Base-by-base conservation (phyloP, 2,888 invertebrate genomes). In the Osmoderma eremita region DNA sequence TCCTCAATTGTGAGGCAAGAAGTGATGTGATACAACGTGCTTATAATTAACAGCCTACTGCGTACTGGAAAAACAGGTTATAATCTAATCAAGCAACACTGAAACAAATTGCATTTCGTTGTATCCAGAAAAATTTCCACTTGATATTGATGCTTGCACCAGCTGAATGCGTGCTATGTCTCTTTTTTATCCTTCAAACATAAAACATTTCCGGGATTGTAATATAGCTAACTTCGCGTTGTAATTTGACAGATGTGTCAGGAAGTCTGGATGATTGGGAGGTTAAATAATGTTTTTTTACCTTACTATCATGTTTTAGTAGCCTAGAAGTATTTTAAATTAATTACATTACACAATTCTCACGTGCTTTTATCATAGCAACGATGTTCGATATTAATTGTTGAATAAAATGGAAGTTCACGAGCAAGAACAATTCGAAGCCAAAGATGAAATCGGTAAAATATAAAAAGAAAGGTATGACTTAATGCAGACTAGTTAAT, bases 341-440 rank as follows among this genome's bases (percentile, higher is more conserved):
- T 50, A 50, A 20, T 53, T 50, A 13, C 4, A 39, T 50, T 38
- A 62, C 13, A 49, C 24, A 22, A 20, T 24, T 51, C 15, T 41
- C 36, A 42, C 15, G 12, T 41, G 42, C 24, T 17, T 61, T 45
- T 45, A 30, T 61, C 6, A 4, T 24, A 13, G 17, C 45, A 24
- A 53, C 38, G 17, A 63, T 67, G 38, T 45, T 63, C 18, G 36
- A 63, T 39, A 49, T 48, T 20, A 38, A 12, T 13, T 24, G 49
- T 51, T 67, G 30, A 63, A 15, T 38, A 48, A 56, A 36, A 69
- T 69, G 70, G 70, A 70, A 56, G 65, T 65, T 20, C 41, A 69
- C 48, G 68, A 62, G 36, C 67, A 65, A 65, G 49, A 36, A 49
- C n/a, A 56, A 20, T 49, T 48, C 6, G 65, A 65, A 56, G 49